These are phyloP conservation scores for Cephalopterus ornatus DNA, from an alignment of 2,113 vertebrate species.

Conservation along the genomic window DNA sequence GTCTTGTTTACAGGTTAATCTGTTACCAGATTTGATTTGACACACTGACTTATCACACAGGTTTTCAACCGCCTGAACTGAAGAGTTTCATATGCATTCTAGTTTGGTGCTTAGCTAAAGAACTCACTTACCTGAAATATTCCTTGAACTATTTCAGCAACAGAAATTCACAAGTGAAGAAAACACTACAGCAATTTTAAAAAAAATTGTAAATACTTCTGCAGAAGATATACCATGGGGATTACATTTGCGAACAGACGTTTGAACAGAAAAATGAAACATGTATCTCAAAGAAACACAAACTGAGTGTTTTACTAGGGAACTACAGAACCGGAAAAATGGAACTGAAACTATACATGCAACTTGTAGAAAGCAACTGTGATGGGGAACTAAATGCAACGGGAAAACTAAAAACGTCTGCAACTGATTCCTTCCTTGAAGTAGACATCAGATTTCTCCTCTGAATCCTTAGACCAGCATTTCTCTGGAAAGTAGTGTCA, in stretches of 20 bases:
- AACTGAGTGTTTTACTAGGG: background rate
- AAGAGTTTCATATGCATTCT: background rate
- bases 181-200: background rate
- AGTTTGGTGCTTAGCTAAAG: background rate
- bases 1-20: slow-evolving; percentile 47
- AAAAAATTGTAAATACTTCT: background rate
- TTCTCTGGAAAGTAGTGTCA: background rate
- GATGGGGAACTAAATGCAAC: background rate
- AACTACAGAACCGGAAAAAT: background rate
- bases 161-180: background rate
- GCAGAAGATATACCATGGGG: background rate
- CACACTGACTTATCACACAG: background rate
- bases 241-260: background rate
- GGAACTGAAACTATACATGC: background rate
- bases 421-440: background rate
- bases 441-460: background rate
- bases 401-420: background rate
- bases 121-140: background rate
- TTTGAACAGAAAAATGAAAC: background rate
- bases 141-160: background rate
- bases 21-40: slow-evolving; percentile 35
- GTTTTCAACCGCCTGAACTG: background rate
- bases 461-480: background rate
- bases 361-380: background rate
- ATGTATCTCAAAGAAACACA: background rate